Conservation (phyloP, 2,888 invertebrate genomes). For the Rhagonycha lutea region DNA sequence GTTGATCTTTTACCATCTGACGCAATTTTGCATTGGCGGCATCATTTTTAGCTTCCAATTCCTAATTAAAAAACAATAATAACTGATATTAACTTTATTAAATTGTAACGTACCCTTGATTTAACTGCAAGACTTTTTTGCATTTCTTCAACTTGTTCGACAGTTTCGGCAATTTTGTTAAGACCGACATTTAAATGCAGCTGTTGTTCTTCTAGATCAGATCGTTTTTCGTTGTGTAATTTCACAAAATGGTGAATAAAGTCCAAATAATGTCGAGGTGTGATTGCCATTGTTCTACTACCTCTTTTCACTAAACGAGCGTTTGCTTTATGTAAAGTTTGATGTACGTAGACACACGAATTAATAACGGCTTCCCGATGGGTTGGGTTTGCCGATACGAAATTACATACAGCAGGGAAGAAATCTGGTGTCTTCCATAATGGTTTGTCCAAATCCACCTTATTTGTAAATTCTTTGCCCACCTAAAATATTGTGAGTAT, state of each 20-base stretch:
- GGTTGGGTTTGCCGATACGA: slow-evolving; percentile 71
- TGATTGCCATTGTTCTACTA: slow-evolving; percentile 95
- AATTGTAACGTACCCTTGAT: slow-evolving; percentile 65
- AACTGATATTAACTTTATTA: not conserved
- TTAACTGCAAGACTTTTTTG: slow-evolving; percentile 98
- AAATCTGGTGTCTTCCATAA: slow-evolving; percentile 86
- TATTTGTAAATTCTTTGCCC: slow-evolving; percentile 94
- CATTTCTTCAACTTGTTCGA: slow-evolving; percentile 99
- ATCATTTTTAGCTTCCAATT: slow-evolving; percentile 95
- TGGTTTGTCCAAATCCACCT: slow-evolving; percentile 90
- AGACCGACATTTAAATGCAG: slow-evolving; percentile 97
- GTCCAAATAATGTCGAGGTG: slow-evolving; percentile 96
- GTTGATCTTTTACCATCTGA: slow-evolving; percentile 99
- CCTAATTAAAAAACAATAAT: slow-evolving; percentile 53
- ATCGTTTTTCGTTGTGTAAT: slow-evolving; percentile 94
- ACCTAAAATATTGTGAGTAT: slow-evolving; percentile 57
- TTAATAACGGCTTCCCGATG: slow-evolving; percentile 98
- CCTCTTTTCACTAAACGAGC: slow-evolving; percentile 88
- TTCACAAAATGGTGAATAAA: slow-evolving; percentile 99
- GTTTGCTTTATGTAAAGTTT: slow-evolving; percentile 95
- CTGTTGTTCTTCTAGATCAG: slow-evolving; percentile 98
- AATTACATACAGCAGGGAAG: slow-evolving; percentile 86
- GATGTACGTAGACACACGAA: slow-evolving; percentile 97
- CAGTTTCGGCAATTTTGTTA: slow-evolving; percentile 98
- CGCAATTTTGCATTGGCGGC: slow-evolving; percentile 98